Conservation (phyloP, 2,113 vertebrate genomes). For the Azemiops feae region DNA sequence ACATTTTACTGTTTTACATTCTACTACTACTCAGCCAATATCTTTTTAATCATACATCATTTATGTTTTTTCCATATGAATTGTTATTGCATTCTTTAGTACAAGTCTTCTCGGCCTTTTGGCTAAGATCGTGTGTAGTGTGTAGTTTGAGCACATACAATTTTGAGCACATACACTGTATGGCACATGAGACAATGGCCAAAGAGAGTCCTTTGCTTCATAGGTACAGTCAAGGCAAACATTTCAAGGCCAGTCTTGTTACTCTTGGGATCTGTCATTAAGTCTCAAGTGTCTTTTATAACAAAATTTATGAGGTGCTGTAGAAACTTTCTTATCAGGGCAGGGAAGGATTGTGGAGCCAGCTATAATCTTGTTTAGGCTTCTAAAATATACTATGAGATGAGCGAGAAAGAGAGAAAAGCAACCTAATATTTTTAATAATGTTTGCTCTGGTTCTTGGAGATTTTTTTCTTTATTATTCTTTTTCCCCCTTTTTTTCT, state of each 20-base stretch:
- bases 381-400: neutral
- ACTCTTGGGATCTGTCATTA: constrained; percentile 13
- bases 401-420: neutral
- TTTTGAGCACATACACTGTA: neutral
- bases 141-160: too few species aligned
- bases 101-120: too few species aligned
- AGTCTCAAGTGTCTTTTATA: constrained; percentile 10
- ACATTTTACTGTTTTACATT: neutral
- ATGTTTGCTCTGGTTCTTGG: neutral
- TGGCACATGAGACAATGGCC: neutral
- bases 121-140: too few species aligned
- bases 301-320: constrained; percentile 19
- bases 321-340: constrained; percentile 22
- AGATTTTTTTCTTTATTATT: neutral
- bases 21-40: neutral
- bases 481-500: neutral
- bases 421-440: neutral
- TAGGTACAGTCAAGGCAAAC: neutral
- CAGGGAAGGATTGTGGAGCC: neutral
- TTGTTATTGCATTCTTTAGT: neutral
- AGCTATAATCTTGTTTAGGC: constrained; percentile 13
- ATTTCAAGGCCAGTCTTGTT: neutral
- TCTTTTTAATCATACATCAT: neutral
- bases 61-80: neutral
- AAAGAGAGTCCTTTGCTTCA: neutral